Base-by-base conservation (phyloP, 2,888 invertebrate species). In the Strigamia crassipes region DNA sequence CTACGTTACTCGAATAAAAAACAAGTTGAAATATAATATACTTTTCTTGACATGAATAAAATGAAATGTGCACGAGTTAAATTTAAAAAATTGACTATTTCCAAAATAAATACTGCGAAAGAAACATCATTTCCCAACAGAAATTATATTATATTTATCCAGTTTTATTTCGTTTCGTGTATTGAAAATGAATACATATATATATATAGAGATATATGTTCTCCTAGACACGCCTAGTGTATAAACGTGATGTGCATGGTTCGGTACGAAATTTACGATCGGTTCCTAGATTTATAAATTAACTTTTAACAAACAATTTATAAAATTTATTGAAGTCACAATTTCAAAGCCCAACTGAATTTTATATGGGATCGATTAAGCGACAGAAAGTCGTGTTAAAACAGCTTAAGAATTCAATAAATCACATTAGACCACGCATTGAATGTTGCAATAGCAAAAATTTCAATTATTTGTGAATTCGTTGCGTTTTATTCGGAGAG, bases 331-430 rank as follows among this genome's bases (percentile, higher is more conserved):
- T 56, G 56, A 56, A 56, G 56, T 56, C 15, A 56, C 18, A 56
- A 56, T 56, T 56, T 56, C 18, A 6, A 56, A 56, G 56, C 56
- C 56, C 9, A 3, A 18, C 21, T 56, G 56, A 56, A 56, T 56
- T 56, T 56, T 56, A 56, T 56, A 73, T 73, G 27, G 73, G 31
- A 73, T 73, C 73, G 73, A 73, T 73, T 73, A 73, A 56, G 56
- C 56, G 56, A 18, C 56, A 56, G n/a, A 56, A 38, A 56, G 56
- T 56, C 9, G 56, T 56, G 56, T 18, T 56, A 56, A 56, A 56
- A 56, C 56, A 56, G 56, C 18, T 56, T 56, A 56, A 56, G 56
- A 56, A 56, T 56, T 56, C 18, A n/a, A 56, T 56, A 56, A 56
- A 56, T 56, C 56, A 56, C n/a, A 6, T 21, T 56, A n/a, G 18